Base-by-base conservation (phyloP, 2,888 invertebrate genomes). In the Drosophila mimica region DNA sequence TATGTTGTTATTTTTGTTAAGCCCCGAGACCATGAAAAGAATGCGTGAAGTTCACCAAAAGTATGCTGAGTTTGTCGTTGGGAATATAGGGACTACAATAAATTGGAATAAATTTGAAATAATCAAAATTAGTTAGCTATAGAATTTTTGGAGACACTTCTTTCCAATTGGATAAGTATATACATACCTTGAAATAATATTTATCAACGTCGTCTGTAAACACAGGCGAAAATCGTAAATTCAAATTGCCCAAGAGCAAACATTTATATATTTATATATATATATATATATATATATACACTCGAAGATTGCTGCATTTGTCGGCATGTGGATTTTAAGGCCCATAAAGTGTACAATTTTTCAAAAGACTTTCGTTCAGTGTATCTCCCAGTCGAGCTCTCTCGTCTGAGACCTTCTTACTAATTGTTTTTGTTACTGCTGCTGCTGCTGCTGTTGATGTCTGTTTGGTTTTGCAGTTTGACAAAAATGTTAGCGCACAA, bases 401-500 rank as follows among this genome's bases (percentile, higher is more conserved):
- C 36, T 15, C 15, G 36, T 15, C 36, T n/a, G 38, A 4, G n/a
- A 17, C 9, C 17, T 40, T 40, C 4, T 9, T n/a, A 40, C n/a
- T 40, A 40, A 40, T n/a, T 40, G 40, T n/a, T 40, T n/a, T 40
- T 8, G n/a, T 11, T 40, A 9, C 2, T 4, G 40, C 4, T 40
- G 40, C 6, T 13, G 13, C 20, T 63, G 59, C 28, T 65, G 60
- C 43, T 49, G 57, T 6, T 58, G 54, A 52, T 66, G 80, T 76
- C 74, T 74, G 62, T 59, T 71, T 52, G 81, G 36, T 46, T 76
- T 58, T 77, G 72, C 74, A 81, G 79, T 70, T 81, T 74, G 70
- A 74, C 83, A 82, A 79, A 85, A 85, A 80, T 78, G 78, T 82
- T 85, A 68, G 82, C 73, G 85, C 79, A 82, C 70, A 80, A 70